phyloP scores from a whole-genome alignment of 1,140 invertebrate species.

The Drosophila pachea region DNA sequence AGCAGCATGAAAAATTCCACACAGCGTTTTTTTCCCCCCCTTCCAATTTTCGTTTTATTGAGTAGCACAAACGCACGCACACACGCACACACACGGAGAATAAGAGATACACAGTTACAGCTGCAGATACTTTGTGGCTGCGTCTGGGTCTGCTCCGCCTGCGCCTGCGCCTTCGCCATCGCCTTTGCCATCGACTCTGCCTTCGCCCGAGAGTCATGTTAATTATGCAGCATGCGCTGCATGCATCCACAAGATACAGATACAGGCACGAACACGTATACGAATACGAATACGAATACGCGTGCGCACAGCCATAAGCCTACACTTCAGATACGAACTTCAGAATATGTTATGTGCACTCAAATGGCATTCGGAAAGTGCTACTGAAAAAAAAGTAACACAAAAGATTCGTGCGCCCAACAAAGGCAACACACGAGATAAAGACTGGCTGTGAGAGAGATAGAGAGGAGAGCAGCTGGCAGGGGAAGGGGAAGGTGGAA shows the following conservation, averaged over 20 bases:
- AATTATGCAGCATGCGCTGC: conserved; percentile 69
- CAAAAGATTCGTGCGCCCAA: conserved; percentile 67
- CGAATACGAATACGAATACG: conserved; percentile 33
- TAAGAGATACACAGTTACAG: conserved; percentile 66
- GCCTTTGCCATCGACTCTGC: conserved; percentile 1
- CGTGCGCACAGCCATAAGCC: conserved; percentile 43
- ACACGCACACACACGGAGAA: conserved; percentile 5
- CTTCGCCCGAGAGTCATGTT: conserved; percentile 38
- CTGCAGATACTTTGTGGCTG: conserved; percentile 48
- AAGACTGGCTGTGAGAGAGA: conserved; percentile 1
- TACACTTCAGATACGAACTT: conserved; percentile 33
- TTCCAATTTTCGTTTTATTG: conserved; percentile 37
- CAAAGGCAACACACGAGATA: conserved; percentile 42
- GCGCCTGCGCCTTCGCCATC: conserved; percentile 14
- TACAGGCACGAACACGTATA: conserved; percentile 47
- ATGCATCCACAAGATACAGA: conserved; percentile 56
- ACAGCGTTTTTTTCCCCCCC: conserved; percentile 25
- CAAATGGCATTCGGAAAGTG: conserved; percentile 76
- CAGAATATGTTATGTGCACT: conserved; percentile 76
- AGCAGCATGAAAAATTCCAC: conserved; percentile 62
- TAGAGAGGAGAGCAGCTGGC: not conserved
- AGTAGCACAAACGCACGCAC: conserved; percentile 48
- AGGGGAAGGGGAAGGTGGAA: not conserved
- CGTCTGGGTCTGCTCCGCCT: conserved; percentile 5
- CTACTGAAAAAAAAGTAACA: conserved; percentile 72